Base-by-base conservation (phyloP, 2,888 invertebrate genomes). In the Drosophila dives region DNA sequence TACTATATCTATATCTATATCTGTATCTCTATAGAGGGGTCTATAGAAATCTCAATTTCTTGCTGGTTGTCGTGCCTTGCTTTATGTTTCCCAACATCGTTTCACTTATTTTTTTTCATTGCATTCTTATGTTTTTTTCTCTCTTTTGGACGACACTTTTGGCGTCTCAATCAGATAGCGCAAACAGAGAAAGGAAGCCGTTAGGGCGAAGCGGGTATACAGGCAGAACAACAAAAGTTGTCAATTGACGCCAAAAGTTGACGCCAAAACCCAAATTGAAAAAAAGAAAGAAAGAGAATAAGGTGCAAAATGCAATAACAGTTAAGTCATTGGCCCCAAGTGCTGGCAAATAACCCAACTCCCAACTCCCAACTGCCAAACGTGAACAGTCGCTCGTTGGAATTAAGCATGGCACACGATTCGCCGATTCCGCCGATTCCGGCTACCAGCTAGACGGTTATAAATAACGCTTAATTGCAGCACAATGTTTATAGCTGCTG, bases 381-480 rank as follows among this genome's bases (percentile, higher is more conserved):
- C 38, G 29, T 51, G 11, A 51, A 38, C 54, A 17, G 49, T n/a
- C 40, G 45, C 73, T 61, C 56, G 75, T 38, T 55, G 77, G 72
- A 48, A 61, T 77, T 56, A 60, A 68, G 56, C 64, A 61, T 45
- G 50, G 71, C 51, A 60, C 60, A 49, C 61, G 56, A 68, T 62
- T 62, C 34, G 80, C 54, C 72, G 64, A 51, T 64, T 72, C 54
- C 23, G 23, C 23, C 23, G 23, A 23, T 23, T 23, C 23, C 64
- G 68, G 51, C 65, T 68, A 50, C 62, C 48, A 58, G 72, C 74
- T 83, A 90, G 90, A 90, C 87, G 90, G 80, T 87, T 88, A 91
- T 91, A 91, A 91, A 91, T 91, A 91, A 91, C 89, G 75, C 89
- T 91, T 91, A 91, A 91, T 91, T 91, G 91, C 91, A 78, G 80